phyloP scores from a whole-genome alignment of 1,140 invertebrate species.

The Batillaria attramentaria region DNA sequence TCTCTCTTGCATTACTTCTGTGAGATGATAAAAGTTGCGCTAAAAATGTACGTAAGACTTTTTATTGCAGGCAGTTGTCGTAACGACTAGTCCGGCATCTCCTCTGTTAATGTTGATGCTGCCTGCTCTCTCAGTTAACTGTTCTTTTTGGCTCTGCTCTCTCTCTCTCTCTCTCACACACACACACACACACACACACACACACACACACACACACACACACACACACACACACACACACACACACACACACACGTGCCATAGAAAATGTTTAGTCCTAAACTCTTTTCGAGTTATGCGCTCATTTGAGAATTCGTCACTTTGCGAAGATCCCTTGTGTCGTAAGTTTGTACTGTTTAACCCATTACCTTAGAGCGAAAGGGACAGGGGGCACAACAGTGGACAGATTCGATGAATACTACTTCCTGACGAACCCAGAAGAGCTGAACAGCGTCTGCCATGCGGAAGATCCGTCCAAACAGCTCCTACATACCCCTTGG shows the following conservation, averaged over 20 bases:
- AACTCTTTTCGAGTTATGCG: background rate
- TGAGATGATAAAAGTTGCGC: background rate
- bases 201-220: too few species aligned
- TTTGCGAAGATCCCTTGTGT: background rate
- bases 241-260: background rate
- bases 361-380: background rate
- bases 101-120: too few species aligned
- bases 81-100: too few species aligned
- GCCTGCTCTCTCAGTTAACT: too few species aligned
- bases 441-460: slow-evolving; percentile 4
- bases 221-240: too few species aligned
- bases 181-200: too few species aligned
- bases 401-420: background rate
- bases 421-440: slow-evolving; percentile 4
- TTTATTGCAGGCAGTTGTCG: too few species aligned
- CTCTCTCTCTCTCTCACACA: too few species aligned
- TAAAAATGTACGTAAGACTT: too few species aligned
- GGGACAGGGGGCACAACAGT: background rate
- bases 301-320: background rate
- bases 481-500: background rate
- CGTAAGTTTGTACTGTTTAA: background rate
- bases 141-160: too few species aligned
- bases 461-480: background rate
- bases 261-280: background rate
- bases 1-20: too few species aligned